Evolutionary conservation across 2,888 invertebrate species (phyloP), one percentile per base, ranked within the genome.

Genomic region (Masnerella sp.): DNA sequence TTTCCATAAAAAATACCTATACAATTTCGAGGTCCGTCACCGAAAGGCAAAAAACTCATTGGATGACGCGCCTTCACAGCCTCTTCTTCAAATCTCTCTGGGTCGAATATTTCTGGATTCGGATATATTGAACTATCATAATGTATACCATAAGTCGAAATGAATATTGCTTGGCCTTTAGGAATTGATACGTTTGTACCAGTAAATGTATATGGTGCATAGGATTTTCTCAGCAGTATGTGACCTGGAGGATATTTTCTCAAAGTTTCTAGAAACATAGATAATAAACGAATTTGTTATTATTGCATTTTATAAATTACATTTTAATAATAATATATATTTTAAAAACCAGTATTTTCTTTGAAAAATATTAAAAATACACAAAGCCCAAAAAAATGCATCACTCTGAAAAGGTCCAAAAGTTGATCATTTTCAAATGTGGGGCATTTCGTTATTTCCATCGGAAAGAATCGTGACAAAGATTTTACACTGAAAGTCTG

Each of bases 1-100:
- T n/a, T n/a, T n/a, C n/a, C n/a, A n/a, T n/a, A n/a, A n/a, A n/a
- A n/a, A n/a, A n/a, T 47, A 68, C 67, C 58, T 18, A 68, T 43
- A 18, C 52, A 64, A 28, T 64, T 64, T 34, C 52, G 11, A n/a
- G 61, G 61, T n/a, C 61, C 61, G 20, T 61, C 40, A 0, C 61
- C 61, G 15, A 61, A 61, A 15, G 52, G 25, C 2, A 64, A 4
- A 18, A 25, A 64, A 45, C 22, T 14, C 64, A 64, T 64, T 5
- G 52, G 43, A 25, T 64, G 52, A 0, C 52, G 22, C 9, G 34
- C 32, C 32, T 45, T 22, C 1, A 11, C 15, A 5, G 17, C 14
- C 0, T 64, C 52, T 12, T 52, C 36, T 5, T 30, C n/a, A 22
- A 64, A 64, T 45, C 64, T 64, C 0, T 30, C 18, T 17, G 64